A percentile compares a stretch with the other conserved stretches of the same genome.
phyloP scores from a whole-genome alignment of 2,888 invertebrate genomes.

The Cryptocephalus primarius region DNA sequence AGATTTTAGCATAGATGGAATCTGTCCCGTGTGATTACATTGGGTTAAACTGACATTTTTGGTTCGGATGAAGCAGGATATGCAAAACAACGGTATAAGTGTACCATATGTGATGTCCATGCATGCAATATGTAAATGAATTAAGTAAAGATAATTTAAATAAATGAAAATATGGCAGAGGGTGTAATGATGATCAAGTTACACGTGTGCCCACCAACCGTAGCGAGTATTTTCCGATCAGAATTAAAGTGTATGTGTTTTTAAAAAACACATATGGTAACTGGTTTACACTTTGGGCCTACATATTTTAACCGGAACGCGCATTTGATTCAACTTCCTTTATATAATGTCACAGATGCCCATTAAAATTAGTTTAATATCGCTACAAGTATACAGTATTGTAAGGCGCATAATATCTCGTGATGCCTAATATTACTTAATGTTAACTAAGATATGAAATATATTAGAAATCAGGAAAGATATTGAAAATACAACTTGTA shows the following conservation, averaged over 20 bases:
- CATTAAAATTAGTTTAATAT: too few relatives aligned
- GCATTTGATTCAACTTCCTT: too few relatives aligned
- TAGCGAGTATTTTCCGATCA: slow-evolving; percentile 28
- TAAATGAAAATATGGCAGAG: slow-evolving; percentile 29
- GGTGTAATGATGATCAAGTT: slow-evolving; percentile 27
- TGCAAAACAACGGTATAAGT: slow-evolving; percentile 19
- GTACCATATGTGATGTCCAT: slow-evolving; percentile 28
- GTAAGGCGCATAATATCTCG: too few relatives aligned
- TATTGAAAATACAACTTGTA: too few relatives aligned
- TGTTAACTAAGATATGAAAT: too few relatives aligned
- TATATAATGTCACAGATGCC: too few relatives aligned
- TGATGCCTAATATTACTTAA: too few relatives aligned
- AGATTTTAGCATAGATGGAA: too few relatives aligned
- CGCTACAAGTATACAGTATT: too few relatives aligned
- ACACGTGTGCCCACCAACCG: slow-evolving; percentile 29
- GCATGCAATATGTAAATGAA: slow-evolving; percentile 32
- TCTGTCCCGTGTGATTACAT: neutral
- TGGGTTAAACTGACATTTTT: neutral
- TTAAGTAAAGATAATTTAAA: slow-evolving; percentile 30
- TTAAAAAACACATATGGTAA: slow-evolving; percentile 27
- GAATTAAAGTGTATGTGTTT: slow-evolving; percentile 26
- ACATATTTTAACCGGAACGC: too few relatives aligned
- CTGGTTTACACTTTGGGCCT: slow-evolving; percentile 9
- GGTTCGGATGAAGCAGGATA: slow-evolving; percentile 10
- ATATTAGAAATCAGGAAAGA: too few relatives aligned